phyloP scores from a whole-genome alignment of 2,113 vertebrate species.

The Sylvietta virens region DNA sequence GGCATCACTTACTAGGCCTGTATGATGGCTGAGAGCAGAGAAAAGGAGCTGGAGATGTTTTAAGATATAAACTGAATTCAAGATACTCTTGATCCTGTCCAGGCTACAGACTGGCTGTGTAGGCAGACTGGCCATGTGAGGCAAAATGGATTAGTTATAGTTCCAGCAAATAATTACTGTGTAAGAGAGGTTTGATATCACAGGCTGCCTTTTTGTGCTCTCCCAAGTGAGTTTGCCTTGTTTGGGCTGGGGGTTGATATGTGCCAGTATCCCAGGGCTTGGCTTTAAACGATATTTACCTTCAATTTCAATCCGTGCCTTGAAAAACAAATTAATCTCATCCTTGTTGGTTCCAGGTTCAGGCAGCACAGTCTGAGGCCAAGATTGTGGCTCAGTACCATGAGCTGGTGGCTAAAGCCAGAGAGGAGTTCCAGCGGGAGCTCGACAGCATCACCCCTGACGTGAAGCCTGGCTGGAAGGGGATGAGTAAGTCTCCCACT shows the following conservation, averaged over 20 bases:
- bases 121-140: not conserved
- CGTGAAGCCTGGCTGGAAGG: slow-evolving; percentile 90
- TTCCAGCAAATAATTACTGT: not conserved
- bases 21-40: not conserved
- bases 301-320: not conserved
- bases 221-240: not conserved
- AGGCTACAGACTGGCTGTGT: not conserved
- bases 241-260: not conserved
- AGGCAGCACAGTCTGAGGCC: slow-evolving; percentile 88
- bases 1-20: fast-evolving
- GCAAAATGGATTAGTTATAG: not conserved
- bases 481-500: slow-evolving; percentile 82
- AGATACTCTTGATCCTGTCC: not conserved
- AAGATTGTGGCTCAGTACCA: slow-evolving; percentile 93
- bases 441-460: slow-evolving; percentile 93
- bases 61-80: not conserved
- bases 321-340: not conserved
- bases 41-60: not conserved
- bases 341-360: slow-evolving; percentile 73
- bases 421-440: slow-evolving; percentile 89
- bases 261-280: not conserved
- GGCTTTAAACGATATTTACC: not conserved
- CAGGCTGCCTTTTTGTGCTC: not conserved
- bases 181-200: not conserved
- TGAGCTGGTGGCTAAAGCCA: slow-evolving; percentile 89